These are phyloP conservation scores for Physella acuta DNA, from an alignment of 1,140 invertebrate species.

Conservation along the genomic window DNA sequence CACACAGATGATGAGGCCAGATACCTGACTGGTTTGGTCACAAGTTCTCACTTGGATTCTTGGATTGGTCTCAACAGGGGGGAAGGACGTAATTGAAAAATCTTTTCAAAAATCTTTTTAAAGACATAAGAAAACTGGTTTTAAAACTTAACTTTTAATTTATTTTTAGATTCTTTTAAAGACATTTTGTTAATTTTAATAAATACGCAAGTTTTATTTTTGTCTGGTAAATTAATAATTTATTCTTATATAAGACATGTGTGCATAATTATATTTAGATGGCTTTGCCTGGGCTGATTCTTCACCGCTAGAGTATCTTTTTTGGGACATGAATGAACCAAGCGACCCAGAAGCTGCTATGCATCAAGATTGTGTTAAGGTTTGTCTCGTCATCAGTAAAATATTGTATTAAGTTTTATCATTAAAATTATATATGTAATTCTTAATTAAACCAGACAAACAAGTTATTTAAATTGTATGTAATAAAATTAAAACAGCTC, in stretches of 20 bases:
- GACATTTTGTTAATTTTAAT: not conserved
- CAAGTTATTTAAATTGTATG: too few relatives aligned
- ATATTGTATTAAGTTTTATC: too few relatives aligned
- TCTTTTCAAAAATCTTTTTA: not conserved
- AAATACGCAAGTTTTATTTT: too few relatives aligned
- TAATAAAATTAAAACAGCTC: too few relatives aligned
- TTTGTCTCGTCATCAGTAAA: too few relatives aligned
- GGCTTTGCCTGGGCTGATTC: slow-evolving; percentile 13
- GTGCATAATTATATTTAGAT: too few relatives aligned
- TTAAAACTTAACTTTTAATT: not conserved
- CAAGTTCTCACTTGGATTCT: slow-evolving; percentile 8
- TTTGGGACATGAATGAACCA: slow-evolving; percentile 11
- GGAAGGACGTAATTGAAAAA: slow-evolving; percentile 22
- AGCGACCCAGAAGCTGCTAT: slow-evolving; percentile 9
- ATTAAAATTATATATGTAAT: too few relatives aligned
- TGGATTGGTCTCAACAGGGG: slow-evolving; percentile 29
- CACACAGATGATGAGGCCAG: slow-evolving; percentile 33
- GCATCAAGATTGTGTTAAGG: slow-evolving; percentile 23
- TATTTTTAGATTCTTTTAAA: too few relatives aligned
- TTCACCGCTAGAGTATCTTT: not conserved
- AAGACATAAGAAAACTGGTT: not conserved
- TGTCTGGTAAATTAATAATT: too few relatives aligned
- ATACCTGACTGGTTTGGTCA: slow-evolving; percentile 30
- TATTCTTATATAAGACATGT: too few relatives aligned
- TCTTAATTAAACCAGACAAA: too few relatives aligned